Evolutionary conservation across 2,888 invertebrate genomes (phyloP), one percentile per base, ranked within the genome.

Genomic region (Lasioglossum lativentre): DNA sequence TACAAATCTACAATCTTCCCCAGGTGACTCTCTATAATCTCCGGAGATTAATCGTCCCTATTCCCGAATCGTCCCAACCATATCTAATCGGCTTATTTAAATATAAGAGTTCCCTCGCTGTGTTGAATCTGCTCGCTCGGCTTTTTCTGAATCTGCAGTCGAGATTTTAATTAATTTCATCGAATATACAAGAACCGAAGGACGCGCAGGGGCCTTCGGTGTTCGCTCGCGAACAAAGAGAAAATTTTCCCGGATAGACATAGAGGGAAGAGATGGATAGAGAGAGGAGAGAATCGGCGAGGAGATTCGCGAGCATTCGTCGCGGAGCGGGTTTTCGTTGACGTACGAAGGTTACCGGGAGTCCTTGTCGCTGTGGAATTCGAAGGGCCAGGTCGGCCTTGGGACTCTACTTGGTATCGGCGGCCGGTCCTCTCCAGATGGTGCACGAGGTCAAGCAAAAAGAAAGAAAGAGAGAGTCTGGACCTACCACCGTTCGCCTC

Each of bases 361-460:
- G 92, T 86, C 90, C 90, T 90, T 90, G 89, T 88, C 90, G 80
- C 85, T 80, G 78, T 87, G 88, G 91, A 90, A 88, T 88, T 90
- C 89, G 90, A 90, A 90, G 90, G 90, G 90, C 86, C 90, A 85
- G 75, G 85, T 86, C 88, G 89, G 78, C 90, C 90, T 90, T 90
- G 90, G 86, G 80, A 90, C 90, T 90, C 89, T 90, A 89, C 90
- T 83, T 86, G 90, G 89, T 90, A 89, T 83, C 90, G 82, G 75
- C 84, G 89, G 87, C 79, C 87, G 83, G 84, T 83, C 82, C 87
- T 90, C 87, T 88, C 86, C 86, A 89, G 91, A 91, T 92, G 92
- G 87, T 90, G 75, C 88, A 88, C 89, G 91, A 87, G 91, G 91
- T 89, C 90, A 91, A 83, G 88, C 89, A 92, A 92, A 92, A 90